Evolutionary conservation across 37 sponge, comb jelly and placozoan species (phyloP).

Genomic region (Eunapius fragilis): DNA sequence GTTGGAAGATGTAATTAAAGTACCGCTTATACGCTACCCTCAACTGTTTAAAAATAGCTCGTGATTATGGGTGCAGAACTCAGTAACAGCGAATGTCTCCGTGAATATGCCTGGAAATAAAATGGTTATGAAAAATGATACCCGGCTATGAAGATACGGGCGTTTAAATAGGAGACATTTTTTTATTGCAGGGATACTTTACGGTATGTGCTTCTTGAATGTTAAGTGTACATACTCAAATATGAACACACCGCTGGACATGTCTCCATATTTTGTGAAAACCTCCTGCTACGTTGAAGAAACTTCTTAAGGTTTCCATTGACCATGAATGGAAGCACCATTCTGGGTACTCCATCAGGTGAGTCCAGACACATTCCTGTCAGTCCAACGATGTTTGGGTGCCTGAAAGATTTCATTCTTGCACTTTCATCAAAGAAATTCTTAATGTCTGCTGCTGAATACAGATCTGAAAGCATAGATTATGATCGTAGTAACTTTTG

Average conservation of each 20-base stretch:
- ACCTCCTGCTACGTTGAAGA: slow-evolving; percentile 5
- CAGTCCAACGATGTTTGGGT: slow-evolving; percentile 29
- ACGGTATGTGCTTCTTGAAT: no score
- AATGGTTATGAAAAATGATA: no score
- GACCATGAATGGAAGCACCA: slow-evolving; percentile 35
- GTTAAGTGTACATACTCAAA: neutral
- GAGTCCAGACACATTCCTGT: slow-evolving; percentile 29
- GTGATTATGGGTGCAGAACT: no score
- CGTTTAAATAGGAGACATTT: no score
- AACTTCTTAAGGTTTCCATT: slow-evolving; percentile 30
- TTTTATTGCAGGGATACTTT: no score
- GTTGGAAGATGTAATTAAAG: no score
- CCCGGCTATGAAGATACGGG: no score
- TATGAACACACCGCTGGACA: slow-evolving; percentile 14
- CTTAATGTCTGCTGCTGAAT: neutral
- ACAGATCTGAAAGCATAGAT: neutral
- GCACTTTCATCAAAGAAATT: slow-evolving; percentile 30
- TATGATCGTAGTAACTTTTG: no score
- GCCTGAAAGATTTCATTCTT: slow-evolving; percentile 20
- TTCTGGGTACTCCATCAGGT: slow-evolving; percentile 22
- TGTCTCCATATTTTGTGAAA: slow-evolving; percentile 3
- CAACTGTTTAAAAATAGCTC: no score
- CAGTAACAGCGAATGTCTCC: no score
- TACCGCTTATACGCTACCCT: no score
- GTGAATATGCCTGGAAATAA: no score